Base-by-base conservation (phyloP, 2,888 invertebrate species). In the Griposia aprilina region DNA sequence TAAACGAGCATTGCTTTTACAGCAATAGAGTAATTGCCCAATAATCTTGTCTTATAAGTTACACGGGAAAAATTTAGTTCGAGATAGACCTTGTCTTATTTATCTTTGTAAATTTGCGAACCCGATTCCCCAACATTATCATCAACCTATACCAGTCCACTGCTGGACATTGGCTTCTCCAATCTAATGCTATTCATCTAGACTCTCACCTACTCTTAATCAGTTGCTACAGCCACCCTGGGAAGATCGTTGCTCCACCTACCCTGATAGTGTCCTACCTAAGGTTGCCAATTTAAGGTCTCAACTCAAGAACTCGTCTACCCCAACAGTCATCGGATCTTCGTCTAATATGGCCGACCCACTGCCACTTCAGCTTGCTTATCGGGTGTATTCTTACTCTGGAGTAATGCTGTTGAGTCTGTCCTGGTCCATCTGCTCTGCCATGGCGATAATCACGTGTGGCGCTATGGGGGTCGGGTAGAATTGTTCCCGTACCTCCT, bases 391-490 rank as follows among this genome's bases (percentile, higher is more conserved):
- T 23, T 81, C 80, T 79, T 75, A 90, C 90, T 52, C 70, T 23
- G 82, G 55, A 8, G 85, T 82, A 8, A 90, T 83, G 5, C 71
- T 74, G 6, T 87, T 67, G 0, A 92, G 77, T 5, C 76, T 82
- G 6, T 72, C 69, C 0, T 81, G 83, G 2, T 89, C 85, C n/a
- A 86, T 50, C n/a, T 75, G 78, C 52, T 92, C 90, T 0, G 86
- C 92, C 57, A 92, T 74, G 15, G 17, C 11, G 83, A 92, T 89
- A 41, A 92, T 70, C 4, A 83, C 82, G 1, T 82, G 60, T 8
- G 92, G 91, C 0, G 79, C 45, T 0, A 90, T 17, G 0, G 91
- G 89, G 15, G 78, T 45, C 0, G 87, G 85, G 75, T 92, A 91
- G 78, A 86, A 92, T 41, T 87, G 45, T 48, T 92, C 92, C 0